Percentiles rank a stretch among this genome's conserved stretches.
Evolutionary conservation across 2,797 vertebrate species (phyloP).

Genomic region (Leucoraja ocellata): DNA sequence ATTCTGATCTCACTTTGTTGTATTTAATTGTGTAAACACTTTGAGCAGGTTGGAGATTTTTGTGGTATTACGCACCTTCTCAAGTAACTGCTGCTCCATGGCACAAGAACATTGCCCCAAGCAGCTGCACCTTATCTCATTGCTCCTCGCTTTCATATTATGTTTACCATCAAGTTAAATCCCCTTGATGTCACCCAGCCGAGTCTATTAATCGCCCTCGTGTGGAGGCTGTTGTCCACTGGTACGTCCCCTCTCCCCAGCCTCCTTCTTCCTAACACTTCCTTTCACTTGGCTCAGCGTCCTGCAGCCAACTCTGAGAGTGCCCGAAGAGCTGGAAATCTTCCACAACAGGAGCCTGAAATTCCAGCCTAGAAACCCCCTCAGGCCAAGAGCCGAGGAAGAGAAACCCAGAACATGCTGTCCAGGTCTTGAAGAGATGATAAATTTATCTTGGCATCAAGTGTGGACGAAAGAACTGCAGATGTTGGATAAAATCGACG

Average conservation of each 20-base stretch:
- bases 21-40: slow-evolving; percentile 8
- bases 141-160: slow-evolving; percentile 14
- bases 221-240: background rate
- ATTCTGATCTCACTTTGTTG: slow-evolving; percentile 18
- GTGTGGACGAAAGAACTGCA: too few relatives aligned
- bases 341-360: too few relatives aligned
- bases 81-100: background rate
- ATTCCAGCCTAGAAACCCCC: too few relatives aligned
- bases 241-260: background rate
- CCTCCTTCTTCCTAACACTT: background rate
- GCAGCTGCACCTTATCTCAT: slow-evolving; percentile 15
- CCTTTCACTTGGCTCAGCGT: background rate
- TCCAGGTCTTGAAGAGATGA: too few relatives aligned
- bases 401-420: too few relatives aligned
- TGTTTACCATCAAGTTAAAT: slow-evolving; percentile 9
- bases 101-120: background rate
- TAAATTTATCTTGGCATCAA: too few relatives aligned
- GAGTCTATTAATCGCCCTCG: background rate
- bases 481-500: too few relatives aligned
- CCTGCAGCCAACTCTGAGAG: too few relatives aligned
- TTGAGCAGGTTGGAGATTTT: background rate
- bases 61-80: background rate
- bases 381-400: too few relatives aligned
- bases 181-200: background rate
- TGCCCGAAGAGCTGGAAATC: too few relatives aligned